phyloP scores from a whole-genome alignment of 2,888 invertebrate genomes.

The Cryptus armator region DNA sequence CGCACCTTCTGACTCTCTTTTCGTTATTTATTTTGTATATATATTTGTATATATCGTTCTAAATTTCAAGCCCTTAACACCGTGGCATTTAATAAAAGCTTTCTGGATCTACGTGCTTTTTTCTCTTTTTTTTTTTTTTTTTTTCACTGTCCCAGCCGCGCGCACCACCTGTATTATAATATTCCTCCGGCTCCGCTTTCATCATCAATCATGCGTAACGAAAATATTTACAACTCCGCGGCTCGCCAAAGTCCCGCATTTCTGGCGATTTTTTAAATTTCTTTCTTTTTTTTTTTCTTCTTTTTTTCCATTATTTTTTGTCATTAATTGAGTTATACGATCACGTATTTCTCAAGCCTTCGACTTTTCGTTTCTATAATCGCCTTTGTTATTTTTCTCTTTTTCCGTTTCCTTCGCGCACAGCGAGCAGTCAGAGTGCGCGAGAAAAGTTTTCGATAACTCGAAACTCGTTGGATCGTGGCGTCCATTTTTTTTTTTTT shows the following conservation, averaged over 20 bases:
- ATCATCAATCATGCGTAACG: slow-evolving; percentile 71
- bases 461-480: slow-evolving; percentile 10
- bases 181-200: slow-evolving; percentile 35
- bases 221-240: slow-evolving; percentile 78
- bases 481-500: not conserved
- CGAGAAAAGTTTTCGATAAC: slow-evolving; percentile 18
- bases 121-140: not conserved
- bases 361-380: not conserved
- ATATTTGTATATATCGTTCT: slow-evolving; percentile 4
- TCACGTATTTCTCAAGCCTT: slow-evolving; percentile 3
- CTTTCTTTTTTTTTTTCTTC: too few relatives aligned
- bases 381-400: not conserved
- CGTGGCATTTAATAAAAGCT: slow-evolving; percentile 1
- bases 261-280: slow-evolving; percentile 7
- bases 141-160: slow-evolving; percentile 56
- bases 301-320: not conserved
- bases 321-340: not conserved
- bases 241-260: slow-evolving; percentile 23
- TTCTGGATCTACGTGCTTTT: slow-evolving; percentile 53
- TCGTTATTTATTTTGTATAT: not conserved
- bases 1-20: not conserved
- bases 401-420: not conserved
- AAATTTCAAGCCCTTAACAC: slow-evolving; percentile 20
- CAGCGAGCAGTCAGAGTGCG: not conserved
- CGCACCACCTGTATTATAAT: slow-evolving; percentile 53